Base-by-base conservation (phyloP, 1,140 invertebrate genomes). In the Acromyrmex heyeri region DNA sequence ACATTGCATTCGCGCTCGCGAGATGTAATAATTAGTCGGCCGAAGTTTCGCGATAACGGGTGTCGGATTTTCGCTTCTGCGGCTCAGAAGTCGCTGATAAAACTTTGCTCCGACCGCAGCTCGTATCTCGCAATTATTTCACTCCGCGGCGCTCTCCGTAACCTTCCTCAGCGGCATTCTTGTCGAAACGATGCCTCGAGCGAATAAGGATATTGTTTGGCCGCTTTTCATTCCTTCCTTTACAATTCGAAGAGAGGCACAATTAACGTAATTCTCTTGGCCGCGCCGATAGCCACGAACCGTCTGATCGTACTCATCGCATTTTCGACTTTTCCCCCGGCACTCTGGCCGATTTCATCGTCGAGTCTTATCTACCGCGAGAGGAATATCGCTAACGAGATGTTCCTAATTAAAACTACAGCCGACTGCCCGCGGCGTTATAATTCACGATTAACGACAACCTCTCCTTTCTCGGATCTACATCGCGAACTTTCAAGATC, bases 21-120 rank as follows among this genome's bases (percentile, higher is more conserved):
- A 83, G 79, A 83, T 70, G 79, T 83, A 83, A 83, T 83, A 83
- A 83, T 83, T 83, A 83, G 79, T 83, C 69, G 69, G 57, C 55
- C 79, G n/a, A 83, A 83, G 79, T 83, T 83, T 83, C 69, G 21
- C 69, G 79, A 83, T 83, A 83, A 83, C 79, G 69, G 69, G 69
- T 83, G 73, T 83, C 69, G 79, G 79, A 83, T 83, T 83, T 83
- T 83, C 79, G 79, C 55, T 83, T 73, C 69, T 83, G 79, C 27
- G 79, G 69, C 69, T 55, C 53, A 83, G 79, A 83, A 83, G 69
- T 83, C 79, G 69, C 79, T 83, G 79, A 83, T 83, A 83, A 83
- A 83, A 83, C 79, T 83, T 83, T 75, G 38, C 69, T 73, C 69
- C 69, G 55, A 83, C 79, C 69, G 55, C 27, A 38, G 24, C 18